Evolutionary conservation across 1,140 invertebrate species (phyloP), one percentile per base, ranked within the genome.

Genomic region (Ceratosolen fusciceps): DNA sequence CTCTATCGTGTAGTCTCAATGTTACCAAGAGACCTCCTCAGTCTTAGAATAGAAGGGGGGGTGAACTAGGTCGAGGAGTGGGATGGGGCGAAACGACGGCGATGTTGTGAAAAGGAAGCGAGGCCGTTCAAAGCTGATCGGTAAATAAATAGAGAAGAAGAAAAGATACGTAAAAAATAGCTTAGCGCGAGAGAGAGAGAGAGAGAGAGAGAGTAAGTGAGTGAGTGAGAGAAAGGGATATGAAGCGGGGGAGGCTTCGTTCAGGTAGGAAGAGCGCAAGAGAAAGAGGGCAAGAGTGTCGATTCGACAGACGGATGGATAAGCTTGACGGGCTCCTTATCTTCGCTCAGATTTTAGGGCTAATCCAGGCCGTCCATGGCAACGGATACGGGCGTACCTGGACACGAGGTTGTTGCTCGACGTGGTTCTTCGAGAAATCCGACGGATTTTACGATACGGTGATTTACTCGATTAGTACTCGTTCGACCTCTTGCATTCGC

Each of bases 241-340:
- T 71, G 65, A 65, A 58, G 39, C 56, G 47, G 43, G 21, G 71
- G 62, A 34, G 79, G 71, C 58, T n/a, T n/a, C n/a, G n/a, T n/a
- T 68, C n/a, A 60, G 52, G 68, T 34, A 74, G 31, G 56, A 29
- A 78, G 62, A 62, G 39, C 19, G 37, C 14, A 19, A 47, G n/a
- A 12, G 62, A 21, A n/a, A 26, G 56, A 43, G 37, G 39, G 49
- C 52, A 47, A 73, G 74, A 75, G 71, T 67, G 73, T 80, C 72
- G 78, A 70, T 47, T 82, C 81, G 80, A 81, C 82, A 82, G 82
- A 83, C 84, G 81, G 82, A 87, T 86, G 82, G 83, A 84, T 79
- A 79, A 82, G 84, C 84, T 84, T 86, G 84, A 85, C 80, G 83
- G 62, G 82, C 31, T 78, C 82, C 82, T 86, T 87, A 87, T 87